These are phyloP conservation scores for Andricus quercusramuli DNA, from an alignment of 2,888 invertebrate species.

Conservation along the genomic window DNA sequence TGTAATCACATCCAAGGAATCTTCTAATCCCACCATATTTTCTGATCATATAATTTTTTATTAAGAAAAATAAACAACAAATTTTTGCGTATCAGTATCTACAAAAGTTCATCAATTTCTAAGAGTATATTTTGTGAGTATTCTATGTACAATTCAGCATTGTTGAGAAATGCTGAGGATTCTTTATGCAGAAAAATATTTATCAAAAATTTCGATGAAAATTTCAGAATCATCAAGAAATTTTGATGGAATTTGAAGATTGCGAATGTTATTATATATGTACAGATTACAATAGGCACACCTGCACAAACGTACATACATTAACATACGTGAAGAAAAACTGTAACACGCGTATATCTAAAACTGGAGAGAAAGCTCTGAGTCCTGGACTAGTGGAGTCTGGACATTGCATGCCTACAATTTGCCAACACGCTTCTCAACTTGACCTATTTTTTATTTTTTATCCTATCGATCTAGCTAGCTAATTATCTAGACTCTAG, in stretches of 20 bases:
- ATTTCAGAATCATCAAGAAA: background rate
- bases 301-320: constrained; percentile 23
- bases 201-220: background rate
- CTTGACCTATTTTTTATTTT: background rate
- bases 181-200: background rate
- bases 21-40: background rate
- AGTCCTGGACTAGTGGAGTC: constrained; percentile 1
- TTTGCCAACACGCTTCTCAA: background rate
- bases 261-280: constrained; percentile 18
- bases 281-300: constrained; percentile 32
- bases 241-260: constrained; percentile 1
- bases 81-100: background rate
- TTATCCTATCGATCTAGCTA: constrained; percentile 31
- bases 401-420: constrained; percentile 4
- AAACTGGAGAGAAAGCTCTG: constrained; percentile 40
- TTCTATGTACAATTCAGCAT: constrained; percentile 3
- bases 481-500: constrained; percentile 9
- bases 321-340: background rate
- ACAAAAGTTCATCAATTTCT: constrained; percentile 1
- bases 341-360: constrained; percentile 31
- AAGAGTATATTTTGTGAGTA: constrained; percentile 38
- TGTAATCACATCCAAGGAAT: background rate
- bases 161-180: background rate
- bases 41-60: background rate
- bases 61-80: background rate